Percentiles rank a stretch among this genome's conserved stretches.
phyloP scores from a whole-genome alignment of 2,888 invertebrate species.

The Oegoconia quadripuncta region DNA sequence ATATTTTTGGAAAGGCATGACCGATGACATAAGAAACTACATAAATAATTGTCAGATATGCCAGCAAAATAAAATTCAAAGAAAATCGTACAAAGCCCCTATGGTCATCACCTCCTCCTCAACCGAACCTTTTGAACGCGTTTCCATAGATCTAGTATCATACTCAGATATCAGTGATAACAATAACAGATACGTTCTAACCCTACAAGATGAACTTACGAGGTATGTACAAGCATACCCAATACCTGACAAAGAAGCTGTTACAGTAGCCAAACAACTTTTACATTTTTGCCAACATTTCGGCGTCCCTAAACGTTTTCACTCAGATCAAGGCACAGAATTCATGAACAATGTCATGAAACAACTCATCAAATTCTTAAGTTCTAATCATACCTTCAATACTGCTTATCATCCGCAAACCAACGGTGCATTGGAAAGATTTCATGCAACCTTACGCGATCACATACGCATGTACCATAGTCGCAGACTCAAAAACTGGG shows the following conservation, averaged over 20 bases:
- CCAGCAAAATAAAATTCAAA: conserved; percentile 32
- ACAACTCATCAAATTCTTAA: conserved; percentile 33
- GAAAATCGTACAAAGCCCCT: conserved; percentile 31
- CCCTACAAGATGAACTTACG: too few species aligned
- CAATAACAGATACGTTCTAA: conserved; percentile 32
- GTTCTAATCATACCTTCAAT: conserved; percentile 29
- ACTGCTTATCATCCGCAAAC: conserved; percentile 38
- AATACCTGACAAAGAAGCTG: conserved; percentile 34
- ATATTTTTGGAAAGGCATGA: conserved; percentile 37
- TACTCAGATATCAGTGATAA: conserved; percentile 33
- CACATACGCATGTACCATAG: too few species aligned
- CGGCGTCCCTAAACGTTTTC: conserved; percentile 34
- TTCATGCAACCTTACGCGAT: too few species aligned
- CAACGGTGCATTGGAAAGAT: too few species aligned
- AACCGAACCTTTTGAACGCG: conserved; percentile 34
- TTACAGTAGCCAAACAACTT: conserved; percentile 30
- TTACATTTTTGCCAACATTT: conserved; percentile 35
- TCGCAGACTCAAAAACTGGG: too few species aligned
- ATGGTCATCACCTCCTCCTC: conserved; percentile 36
- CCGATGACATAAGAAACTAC: conserved; percentile 29
- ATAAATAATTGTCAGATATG: conserved; percentile 26
- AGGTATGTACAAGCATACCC: conserved; percentile 40
- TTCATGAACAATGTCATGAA: conserved; percentile 32
- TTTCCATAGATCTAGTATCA: conserved; percentile 35
- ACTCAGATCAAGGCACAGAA: conserved; percentile 37